Base-by-base conservation (phyloP, 2,113 vertebrate genomes). In the Opisthocomus hoazin region DNA sequence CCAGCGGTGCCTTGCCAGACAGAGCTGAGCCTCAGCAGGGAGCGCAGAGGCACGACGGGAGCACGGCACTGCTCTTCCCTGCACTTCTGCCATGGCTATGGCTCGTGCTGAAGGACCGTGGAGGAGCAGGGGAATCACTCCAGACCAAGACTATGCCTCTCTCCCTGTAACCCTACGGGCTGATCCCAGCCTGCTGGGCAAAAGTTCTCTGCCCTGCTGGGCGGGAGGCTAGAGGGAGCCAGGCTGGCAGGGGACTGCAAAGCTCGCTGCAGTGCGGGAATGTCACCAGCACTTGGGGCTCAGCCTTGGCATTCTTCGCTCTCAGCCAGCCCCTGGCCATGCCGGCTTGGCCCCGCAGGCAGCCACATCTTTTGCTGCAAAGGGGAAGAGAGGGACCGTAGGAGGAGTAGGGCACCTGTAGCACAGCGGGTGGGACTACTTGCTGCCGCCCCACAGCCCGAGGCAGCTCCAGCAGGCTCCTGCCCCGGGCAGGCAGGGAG, bases 11-110 rank as follows among this genome's bases (percentile, higher is more conserved):
- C 74, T 64, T 37, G 23, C 16, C 6, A 5, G 66, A 34, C 45
- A 46, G 22, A 57, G 48, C 11, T 0, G 0, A 61, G 41, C 34
- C 41, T 68, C 1, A 0, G 10, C 2, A 2, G 45, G 29, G 5
- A 5, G 5, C 7, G 30, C 26, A 53, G 75, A 70, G 34, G 29
- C n/a, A 68, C 4, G 2, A 41, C 32, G 39, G 54, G 8, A 69
- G 36, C 50, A 76, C 7, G 30, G 26, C 21, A 41, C 8, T 27
- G 34, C 34, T 89, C 30, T 37, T 84, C 14, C 29, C 11, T 3
- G 0, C 21, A 43, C 26, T 71, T 37, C 39, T 84, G 74, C 27
- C 46, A n/a, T n/a, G n/a, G n/a, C n/a, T n/a, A 17, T 0, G 2
- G 46, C 24, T 91, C 2, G 0, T 14, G 65, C 36, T 15, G 53